These are phyloP conservation scores for Mycalesis mineus DNA, from an alignment of 2,888 invertebrate genomes.

Conservation along the genomic window DNA sequence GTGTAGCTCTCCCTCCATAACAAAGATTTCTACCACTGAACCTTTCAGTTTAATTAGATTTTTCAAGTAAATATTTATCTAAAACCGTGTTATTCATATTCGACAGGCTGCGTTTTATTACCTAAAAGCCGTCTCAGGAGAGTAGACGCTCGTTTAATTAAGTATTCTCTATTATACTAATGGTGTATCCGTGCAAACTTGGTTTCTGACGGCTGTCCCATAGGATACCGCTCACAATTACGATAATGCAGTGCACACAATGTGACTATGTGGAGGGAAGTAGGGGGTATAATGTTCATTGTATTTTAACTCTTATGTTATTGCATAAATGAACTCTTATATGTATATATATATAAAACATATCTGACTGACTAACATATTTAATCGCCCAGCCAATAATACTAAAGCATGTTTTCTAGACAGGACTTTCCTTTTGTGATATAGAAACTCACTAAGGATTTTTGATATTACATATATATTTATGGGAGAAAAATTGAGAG, in stretches of 20 bases:
- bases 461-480: no score
- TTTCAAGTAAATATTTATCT: no score
- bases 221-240: conserved; percentile 51
- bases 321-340: no score
- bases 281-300: conserved; percentile 8
- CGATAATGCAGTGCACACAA: conserved; percentile 48
- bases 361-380: no score
- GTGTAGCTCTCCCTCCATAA: no score
- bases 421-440: no score
- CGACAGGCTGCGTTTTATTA: background rate
- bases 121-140: conserved; percentile 14
- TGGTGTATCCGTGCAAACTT: conserved; percentile 31
- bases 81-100: background rate
- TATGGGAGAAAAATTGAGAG: no score
- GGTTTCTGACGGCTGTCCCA: conserved; percentile 38
- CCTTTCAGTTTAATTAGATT: background rate
- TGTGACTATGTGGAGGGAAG: conserved; percentile 24
- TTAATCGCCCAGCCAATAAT: no score
- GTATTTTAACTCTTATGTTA: background rate
- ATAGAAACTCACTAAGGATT: no score
- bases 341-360: no score
- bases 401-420: no score
- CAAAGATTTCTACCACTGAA: no score
- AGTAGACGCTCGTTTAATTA: conserved; percentile 34
- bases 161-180: conserved; percentile 36